Evolutionary conservation across 2,888 invertebrate genomes (phyloP).

Genomic region (Lasioglossum leucozonium): DNA sequence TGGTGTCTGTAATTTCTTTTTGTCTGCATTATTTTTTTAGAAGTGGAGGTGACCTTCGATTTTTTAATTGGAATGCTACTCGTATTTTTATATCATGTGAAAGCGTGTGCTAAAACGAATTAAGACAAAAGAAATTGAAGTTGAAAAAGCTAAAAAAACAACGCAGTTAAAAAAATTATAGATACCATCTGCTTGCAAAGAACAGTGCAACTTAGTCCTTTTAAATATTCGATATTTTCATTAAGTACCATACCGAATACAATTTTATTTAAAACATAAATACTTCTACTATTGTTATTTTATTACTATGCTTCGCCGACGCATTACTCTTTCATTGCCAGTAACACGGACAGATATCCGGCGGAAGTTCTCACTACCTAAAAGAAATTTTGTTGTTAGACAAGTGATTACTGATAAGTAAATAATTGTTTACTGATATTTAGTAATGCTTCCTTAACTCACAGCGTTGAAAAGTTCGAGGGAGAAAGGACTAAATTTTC

Average conservation of each 20-base stretch:
- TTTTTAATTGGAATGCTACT: no score
- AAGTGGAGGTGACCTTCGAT: no score
- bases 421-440: neutral
- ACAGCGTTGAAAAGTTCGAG: constrained; percentile 60
- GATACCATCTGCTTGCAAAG: no score
- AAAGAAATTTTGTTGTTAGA: constrained; percentile 17
- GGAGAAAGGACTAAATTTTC: constrained; percentile 60
- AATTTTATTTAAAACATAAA: neutral
- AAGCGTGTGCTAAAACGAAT: no score
- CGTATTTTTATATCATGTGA: no score
- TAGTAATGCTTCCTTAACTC: neutral
- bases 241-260: neutral
- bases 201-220: no score
- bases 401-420: neutral
- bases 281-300: neutral
- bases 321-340: constrained; percentile 54
- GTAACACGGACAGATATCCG: constrained; percentile 71
- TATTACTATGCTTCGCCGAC: neutral
- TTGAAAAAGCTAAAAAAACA: no score
- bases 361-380: constrained; percentile 71
- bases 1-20: no score
- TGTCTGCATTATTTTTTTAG: no score
- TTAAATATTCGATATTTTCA: neutral
- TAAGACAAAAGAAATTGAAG: no score
- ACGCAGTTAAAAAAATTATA: no score